Evolutionary conservation across 1,140 invertebrate species (phyloP).

Genomic region (Lethrus apterus): DNA sequence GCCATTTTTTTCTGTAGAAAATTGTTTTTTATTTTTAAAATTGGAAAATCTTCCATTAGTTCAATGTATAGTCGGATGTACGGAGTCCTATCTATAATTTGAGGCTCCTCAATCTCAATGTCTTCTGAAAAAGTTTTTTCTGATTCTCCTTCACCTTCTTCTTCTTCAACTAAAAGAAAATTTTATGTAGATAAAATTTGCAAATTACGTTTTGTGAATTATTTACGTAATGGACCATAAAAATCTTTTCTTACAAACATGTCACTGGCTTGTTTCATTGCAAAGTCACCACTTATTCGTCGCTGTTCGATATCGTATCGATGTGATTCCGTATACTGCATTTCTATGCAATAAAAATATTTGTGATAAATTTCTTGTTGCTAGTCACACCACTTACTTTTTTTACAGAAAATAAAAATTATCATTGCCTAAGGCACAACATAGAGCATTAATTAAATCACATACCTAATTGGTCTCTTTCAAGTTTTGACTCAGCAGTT

Average conservation of each 20-base stretch:
- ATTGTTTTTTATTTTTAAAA: conserved; percentile 26
- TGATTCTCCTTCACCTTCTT: conserved; percentile 6
- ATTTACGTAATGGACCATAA: conserved; percentile 1
- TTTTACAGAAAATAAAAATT: not conserved
- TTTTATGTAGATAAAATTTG: not conserved
- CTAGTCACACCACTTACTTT: not conserved
- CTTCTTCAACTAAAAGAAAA: not conserved
- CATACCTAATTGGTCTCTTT: not conserved
- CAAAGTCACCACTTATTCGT: conserved; percentile 10
- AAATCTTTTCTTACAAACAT: not conserved
- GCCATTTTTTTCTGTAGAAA: conserved; percentile 32
- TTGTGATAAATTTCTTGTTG: not conserved
- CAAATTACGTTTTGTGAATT: not conserved
- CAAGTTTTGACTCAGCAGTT: not conserved
- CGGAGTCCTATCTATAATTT: conserved; percentile 23
- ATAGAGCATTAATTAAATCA: not conserved
- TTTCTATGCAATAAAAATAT: not conserved
- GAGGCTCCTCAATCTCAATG: conserved; percentile 21
- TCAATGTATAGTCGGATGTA: conserved; percentile 24
- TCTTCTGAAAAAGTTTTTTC: conserved; percentile 7
- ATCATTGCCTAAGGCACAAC: not conserved
- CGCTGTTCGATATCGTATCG: not conserved
- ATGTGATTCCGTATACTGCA: not conserved
- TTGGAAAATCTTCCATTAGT: conserved; percentile 17
- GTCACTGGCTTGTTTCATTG: not conserved